phyloP scores from a whole-genome alignment of 1,140 invertebrate genomes.

The Tetragnatha versicolor region DNA sequence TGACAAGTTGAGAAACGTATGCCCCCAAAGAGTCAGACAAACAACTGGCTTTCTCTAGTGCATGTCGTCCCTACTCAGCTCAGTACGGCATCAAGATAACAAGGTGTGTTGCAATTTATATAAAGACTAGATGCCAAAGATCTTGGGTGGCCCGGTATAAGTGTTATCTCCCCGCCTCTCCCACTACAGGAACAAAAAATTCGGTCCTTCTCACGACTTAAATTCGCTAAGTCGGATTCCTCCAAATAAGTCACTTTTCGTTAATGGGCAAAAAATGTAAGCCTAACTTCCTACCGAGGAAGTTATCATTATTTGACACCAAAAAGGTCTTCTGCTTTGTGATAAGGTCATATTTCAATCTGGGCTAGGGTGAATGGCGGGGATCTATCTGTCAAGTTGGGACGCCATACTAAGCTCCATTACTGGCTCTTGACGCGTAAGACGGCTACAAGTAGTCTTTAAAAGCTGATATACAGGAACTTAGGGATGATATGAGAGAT shows the following conservation, averaged over 20 bases:
- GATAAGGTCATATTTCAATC: conserved; percentile 9
- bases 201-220: not conserved
- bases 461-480: too few species aligned
- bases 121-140: conserved; percentile 13
- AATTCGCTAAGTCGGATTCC: not conserved
- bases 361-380: not conserved
- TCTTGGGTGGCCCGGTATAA: conserved; percentile 17
- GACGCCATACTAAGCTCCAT: not conserved
- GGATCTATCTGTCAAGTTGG: not conserved
- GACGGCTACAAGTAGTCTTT: too few species aligned
- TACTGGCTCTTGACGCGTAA: not conserved
- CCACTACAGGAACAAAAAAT: conserved; percentile 7
- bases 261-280: conserved; percentile 20
- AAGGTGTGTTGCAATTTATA: conserved; percentile 34
- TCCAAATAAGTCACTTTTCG: conserved; percentile 1
- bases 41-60: conserved; percentile 25
- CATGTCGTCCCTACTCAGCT: not conserved
- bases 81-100: conserved; percentile 39
- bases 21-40: conserved; percentile 16
- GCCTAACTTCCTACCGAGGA: not conserved
- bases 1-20: conserved; percentile 30
- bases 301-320: conserved; percentile 23
- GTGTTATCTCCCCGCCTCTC: conserved; percentile 26
- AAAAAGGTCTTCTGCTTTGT: conserved; percentile 14
- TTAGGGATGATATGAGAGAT: too few species aligned